Percentiles rank a stretch among this genome's conserved stretches.
phyloP scores from a whole-genome alignment of 1,140 invertebrate species.

The Meteorus sp. region DNA sequence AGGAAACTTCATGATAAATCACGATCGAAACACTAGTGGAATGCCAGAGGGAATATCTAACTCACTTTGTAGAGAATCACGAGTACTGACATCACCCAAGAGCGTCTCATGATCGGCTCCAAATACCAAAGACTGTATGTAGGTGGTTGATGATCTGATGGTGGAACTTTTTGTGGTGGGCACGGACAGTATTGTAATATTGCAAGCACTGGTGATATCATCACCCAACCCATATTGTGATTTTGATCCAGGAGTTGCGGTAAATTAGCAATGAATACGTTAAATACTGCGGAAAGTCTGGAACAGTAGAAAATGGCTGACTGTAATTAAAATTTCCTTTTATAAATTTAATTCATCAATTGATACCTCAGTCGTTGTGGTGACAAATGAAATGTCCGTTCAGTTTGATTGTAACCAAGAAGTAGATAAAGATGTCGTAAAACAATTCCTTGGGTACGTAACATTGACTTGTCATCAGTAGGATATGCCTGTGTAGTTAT shows the following conservation, averaged over 20 bases:
- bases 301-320: constrained; percentile 32
- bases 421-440: constrained; percentile 90
- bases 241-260: constrained; percentile 94
- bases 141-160: constrained; percentile 62
- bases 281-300: constrained; percentile 90
- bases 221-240: constrained; percentile 83
- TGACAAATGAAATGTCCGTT: constrained; percentile 88
- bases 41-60: neutral
- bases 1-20: neutral
- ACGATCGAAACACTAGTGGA: neutral
- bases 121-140: constrained; percentile 87
- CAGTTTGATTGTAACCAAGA: constrained; percentile 89
- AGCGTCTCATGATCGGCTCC: constrained; percentile 79
- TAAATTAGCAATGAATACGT: constrained; percentile 90
- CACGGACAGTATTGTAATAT: constrained; percentile 88
- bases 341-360: too few species aligned
- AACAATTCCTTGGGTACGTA: constrained; percentile 83
- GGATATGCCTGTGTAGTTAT: constrained; percentile 67
- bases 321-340: too few species aligned
- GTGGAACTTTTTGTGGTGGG: constrained; percentile 58
- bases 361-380: constrained; percentile 85
- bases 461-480: constrained; percentile 79
- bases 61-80: constrained; percentile 94
- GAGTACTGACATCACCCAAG: constrained; percentile 92
- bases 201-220: constrained; percentile 83